Percentiles rank a stretch among this genome's conserved stretches.
These are phyloP conservation scores for Notamacropus eugenii DNA, from an alignment of 2,797 vertebrate genomes.

Conservation along the genomic window DNA sequence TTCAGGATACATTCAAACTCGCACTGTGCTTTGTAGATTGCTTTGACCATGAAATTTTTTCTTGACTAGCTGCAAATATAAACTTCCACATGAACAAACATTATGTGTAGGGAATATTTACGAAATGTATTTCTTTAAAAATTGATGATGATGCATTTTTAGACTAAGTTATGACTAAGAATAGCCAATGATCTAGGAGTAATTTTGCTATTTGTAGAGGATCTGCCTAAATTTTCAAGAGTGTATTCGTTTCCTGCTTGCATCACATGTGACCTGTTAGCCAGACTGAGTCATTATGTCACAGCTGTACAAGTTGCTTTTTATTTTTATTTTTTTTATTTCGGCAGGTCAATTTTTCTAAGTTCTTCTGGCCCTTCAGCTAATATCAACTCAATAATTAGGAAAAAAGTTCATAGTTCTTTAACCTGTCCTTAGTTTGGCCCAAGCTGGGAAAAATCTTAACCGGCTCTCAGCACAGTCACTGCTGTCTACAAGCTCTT, in stretches of 20 bases:
- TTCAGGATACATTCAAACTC: conserved; percentile 52
- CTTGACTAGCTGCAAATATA: neutral
- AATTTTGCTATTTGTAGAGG: neutral
- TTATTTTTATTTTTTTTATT: neutral
- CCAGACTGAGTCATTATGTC: neutral
- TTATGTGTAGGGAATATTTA: conserved; percentile 44
- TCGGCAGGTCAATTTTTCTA: neutral
- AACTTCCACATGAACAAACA: conserved; percentile 50
- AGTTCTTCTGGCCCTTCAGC: neutral
- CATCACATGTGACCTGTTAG: neutral
- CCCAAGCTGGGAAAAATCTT: neutral
- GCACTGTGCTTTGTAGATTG: neutral
- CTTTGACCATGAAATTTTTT: conserved; percentile 50
- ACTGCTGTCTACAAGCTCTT: neutral
- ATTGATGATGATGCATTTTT: neutral
- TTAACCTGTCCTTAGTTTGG: neutral
- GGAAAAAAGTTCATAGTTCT: neutral
- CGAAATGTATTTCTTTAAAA: neutral
- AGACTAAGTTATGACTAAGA: conserved; percentile 21
- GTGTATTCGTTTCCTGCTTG: neutral
- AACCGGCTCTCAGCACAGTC: neutral
- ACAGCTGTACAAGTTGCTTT: too few relatives aligned
- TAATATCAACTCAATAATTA: neutral
- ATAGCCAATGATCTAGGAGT: conserved; percentile 7
- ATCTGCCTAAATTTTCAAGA: neutral